Evolutionary conservation across 2,797 vertebrate genomes (phyloP), one percentile per base, ranked within the genome.

Genomic region (Enteromius radiatus): DNA sequence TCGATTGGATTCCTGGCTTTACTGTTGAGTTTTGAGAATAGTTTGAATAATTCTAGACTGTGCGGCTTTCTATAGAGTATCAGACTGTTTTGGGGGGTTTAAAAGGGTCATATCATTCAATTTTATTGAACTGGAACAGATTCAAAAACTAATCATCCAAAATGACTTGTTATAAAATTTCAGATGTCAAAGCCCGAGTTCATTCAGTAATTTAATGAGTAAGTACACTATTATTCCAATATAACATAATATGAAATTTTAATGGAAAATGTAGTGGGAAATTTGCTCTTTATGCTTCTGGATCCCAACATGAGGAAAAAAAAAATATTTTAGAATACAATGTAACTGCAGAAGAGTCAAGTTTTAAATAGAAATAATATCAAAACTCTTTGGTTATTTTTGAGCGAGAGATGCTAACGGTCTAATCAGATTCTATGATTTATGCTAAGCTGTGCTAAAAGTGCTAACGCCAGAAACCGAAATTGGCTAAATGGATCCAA

Each of bases 21-120:
- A 17, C 15, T 17, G 14, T 31, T 17, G 28, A 77, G 26, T 64
- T 47, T 31, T 54, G 1, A 21, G 23, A 54, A 31, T 11, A 64
- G n/a, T 81, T 49, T 3, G 15, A 64, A 43, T 21, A 45, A 33
- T 80, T 80, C 36, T 80, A 52, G 31, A 75, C 33, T 56, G 49
- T 4, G 23, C 31, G 43, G n/a, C 14, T 23, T 17, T 41, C 26
- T 63, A 56, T 12, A 23, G 54, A 23, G 54, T 38, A 11, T 69
- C 8, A 73, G n/a, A 38, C 11, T 14, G 11, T 54, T 36, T 49
- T 8, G 21, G 19, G 4, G 31, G 8, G 11, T 21, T 73, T 52
- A 71, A 69, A 45, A 23, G 7, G 41, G n/a, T 71, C 45, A 31
- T 36, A 54, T 74, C 45, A 36, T 74, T 2, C 0, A 4, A 12